Evolutionary conservation across 2,888 invertebrate genomes (phyloP), one percentile per base, ranked within the genome.

Genomic region (Lydus trimaculatus): DNA sequence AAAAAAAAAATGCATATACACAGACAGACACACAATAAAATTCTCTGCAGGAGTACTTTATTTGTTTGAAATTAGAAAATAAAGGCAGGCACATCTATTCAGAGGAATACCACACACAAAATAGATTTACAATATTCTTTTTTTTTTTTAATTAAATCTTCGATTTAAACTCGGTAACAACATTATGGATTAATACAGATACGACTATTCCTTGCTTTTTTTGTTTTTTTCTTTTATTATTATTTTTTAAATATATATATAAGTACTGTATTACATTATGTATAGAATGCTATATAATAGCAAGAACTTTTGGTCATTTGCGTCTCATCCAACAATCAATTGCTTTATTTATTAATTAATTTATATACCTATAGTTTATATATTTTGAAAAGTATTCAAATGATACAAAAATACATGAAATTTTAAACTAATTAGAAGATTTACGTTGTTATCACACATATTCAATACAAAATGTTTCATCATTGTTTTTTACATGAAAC

Each of bases 341-440:
- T 48, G 20, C 20, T 48, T 20, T 48, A 48, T 48, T 48, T 48
- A n/a, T 17, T n/a, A n/a, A 43, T 43, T 6, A 17, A 20, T 48
- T 7, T 48, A 20, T 64, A 28, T 52, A 3, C 28, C 28, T n/a
- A n/a, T 31, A 23, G 15, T 59, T 70, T 58, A 43, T 31, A 20
- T 33, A 39, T 25, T 65, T 69, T 70, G 48, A 20, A 61, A 65
- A 70, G 64, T 67, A 67, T 68, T 73, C 68, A 75, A 75, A 75
- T 73, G 71, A 75, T 75, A 75, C 67, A 75, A 75, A 75, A 75
- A 73, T 75, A 75, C 75, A 73, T 73, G 60, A 67, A 75, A 71
- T 72, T 69, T 65, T 66, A 66, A 66, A 72, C 59, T 66, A 67
- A 65, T 48, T 48, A 20, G 48, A 43, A 48, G 23, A 48, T 43